Conservation (phyloP, 2,888 invertebrate genomes). For the Acleris cristana region DNA sequence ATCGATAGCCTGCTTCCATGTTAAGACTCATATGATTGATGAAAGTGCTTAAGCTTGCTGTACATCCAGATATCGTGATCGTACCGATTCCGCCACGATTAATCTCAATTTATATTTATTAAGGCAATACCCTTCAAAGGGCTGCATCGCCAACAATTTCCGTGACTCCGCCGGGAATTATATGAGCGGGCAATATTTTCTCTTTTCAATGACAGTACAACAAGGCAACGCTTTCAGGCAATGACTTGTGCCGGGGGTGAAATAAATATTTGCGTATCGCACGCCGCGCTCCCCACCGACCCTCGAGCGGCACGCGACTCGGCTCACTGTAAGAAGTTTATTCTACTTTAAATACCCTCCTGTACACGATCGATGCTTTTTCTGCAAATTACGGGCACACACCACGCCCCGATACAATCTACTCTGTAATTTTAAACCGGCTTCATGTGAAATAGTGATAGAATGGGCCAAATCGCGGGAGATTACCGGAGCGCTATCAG, state of each 20-base stretch:
- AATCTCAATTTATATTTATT: conserved; percentile 64
- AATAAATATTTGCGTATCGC: conserved; percentile 79
- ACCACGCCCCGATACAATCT: conserved; percentile 38
- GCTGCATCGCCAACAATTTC: conserved; percentile 49
- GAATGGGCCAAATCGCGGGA: conserved; percentile 21
- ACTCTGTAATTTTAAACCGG: conserved; percentile 22
- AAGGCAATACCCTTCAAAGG: conserved; percentile 39
- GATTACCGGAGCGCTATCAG: conserved; percentile 16
- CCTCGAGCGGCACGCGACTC: conserved; percentile 66
- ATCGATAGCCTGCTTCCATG: conserved; percentile 1
- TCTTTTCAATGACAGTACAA: conserved; percentile 61
- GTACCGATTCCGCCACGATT: conserved; percentile 46
- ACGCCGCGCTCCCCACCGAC: conserved; percentile 47
- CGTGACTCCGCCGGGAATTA: conserved; percentile 66
- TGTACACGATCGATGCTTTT: conserved; percentile 58
- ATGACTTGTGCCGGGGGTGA: conserved; percentile 65
- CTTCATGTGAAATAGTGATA: conserved; percentile 31
- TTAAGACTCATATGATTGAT: conserved; percentile 20
- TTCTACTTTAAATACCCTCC: conserved; percentile 67
- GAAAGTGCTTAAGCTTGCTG: conserved; percentile 11
- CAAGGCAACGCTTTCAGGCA: conserved; percentile 79
- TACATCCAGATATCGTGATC: conserved; percentile 33
- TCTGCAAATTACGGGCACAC: conserved; percentile 55
- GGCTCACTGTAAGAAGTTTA: conserved; percentile 64
- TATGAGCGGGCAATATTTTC: conserved; percentile 73